Base-by-base conservation (phyloP, 2,888 invertebrate species). In the Furcula furcula region DNA sequence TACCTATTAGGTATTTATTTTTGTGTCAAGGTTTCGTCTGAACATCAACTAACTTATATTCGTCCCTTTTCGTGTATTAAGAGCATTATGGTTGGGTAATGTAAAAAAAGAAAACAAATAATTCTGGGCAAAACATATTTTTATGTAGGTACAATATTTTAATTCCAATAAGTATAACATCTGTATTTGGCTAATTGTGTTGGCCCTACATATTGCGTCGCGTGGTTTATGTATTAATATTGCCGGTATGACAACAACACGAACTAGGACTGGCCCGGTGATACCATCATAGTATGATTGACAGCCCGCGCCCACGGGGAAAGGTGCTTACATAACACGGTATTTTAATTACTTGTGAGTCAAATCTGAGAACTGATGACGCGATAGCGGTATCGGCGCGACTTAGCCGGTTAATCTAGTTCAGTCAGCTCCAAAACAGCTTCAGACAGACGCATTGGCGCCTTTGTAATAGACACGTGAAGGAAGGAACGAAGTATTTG, bases 291-390 rank as follows among this genome's bases (percentile, higher is more conserved):
- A n/a, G 18, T 10, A 4, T 65, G 72, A 74, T 61, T 69, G 72
- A 75, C 67, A 54, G 58, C 55, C 50, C 40, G 40, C 45, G 48
- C 49, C 50, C 58, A 55, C 56, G 54, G 49, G 65, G 75, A 77
- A 77, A 74, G 74, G 73, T 22, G 42, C 36, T 77, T 75, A 64
- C 60, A 52, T 59, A 76, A 78, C 41, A 37, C 39, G 32, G 55
- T 57, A 60, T 60, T n/a, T n/a, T 69, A 65, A 67, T 64, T 64
- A 55, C 61, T 62, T 50, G 50, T 50, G 65, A 57, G 48, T 61
- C 57, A 54, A 55, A 64, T 57, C 42, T 46, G 51, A 53, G 45
- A 36, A 38, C 21, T 40, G 47, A 53, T 44, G 55, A 33, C 36
- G 40, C 20, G 13, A 13, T 26, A 12, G 7, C 21, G 12, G 12